Evolutionary conservation across 2,888 invertebrate genomes (phyloP).

Genomic region (Temnothorax rugatulus): DNA sequence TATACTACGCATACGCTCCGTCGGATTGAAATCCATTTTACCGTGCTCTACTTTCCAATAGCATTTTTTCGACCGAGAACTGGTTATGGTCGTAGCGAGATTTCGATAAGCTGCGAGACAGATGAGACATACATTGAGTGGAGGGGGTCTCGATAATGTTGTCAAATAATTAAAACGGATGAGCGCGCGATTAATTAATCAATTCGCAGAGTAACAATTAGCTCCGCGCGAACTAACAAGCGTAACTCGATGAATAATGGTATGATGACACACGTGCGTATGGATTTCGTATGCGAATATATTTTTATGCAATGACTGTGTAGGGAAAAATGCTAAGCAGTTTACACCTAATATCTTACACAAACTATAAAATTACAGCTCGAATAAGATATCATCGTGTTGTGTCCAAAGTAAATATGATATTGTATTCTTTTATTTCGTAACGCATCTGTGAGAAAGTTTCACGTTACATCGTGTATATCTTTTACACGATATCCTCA

Average conservation of each 20-base stretch:
- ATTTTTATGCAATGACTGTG: slow-evolving; percentile 6
- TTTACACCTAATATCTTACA: background rate
- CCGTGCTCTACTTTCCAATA: slow-evolving; percentile 50
- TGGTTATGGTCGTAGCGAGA: slow-evolving; percentile 8
- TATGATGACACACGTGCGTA: background rate
- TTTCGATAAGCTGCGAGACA: background rate
- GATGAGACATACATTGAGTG: background rate
- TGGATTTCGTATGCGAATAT: background rate
- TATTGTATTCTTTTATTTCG: background rate
- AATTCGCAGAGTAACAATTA: slow-evolving; percentile 28
- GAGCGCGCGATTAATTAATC: slow-evolving; percentile 4
- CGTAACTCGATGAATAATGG: slow-evolving; percentile 16
- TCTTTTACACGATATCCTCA: background rate
- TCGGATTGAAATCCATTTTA: background rate
- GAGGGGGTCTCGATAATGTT: background rate
- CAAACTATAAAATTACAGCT: background rate
- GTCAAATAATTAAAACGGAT: slow-evolving; percentile 16
- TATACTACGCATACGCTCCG: background rate
- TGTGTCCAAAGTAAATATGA: background rate
- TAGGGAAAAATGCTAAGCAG: background rate
- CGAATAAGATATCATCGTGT: background rate
- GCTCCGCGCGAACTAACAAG: background rate
- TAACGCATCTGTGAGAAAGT: background rate
- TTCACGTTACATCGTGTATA: too few relatives aligned
- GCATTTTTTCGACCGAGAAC: slow-evolving; percentile 46